Percentiles rank a stretch among this genome's conserved stretches.
Conservation (phyloP, 2,888 invertebrate genomes). For the Melinaea menophilus region DNA sequence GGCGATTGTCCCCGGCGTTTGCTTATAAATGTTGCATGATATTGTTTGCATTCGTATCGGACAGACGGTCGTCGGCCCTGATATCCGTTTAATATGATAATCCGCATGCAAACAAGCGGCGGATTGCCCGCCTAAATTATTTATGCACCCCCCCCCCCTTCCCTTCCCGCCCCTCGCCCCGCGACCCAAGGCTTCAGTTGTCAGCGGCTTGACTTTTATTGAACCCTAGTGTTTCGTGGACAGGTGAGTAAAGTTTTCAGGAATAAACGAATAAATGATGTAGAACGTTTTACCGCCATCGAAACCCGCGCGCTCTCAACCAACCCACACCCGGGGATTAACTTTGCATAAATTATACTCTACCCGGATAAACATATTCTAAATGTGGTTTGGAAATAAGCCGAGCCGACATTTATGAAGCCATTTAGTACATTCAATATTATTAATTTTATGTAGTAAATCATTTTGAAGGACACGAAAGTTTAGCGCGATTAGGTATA, state of each 20-base stretch:
- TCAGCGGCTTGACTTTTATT: constrained; percentile 60
- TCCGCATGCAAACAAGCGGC: constrained; percentile 74
- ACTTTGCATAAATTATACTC: constrained; percentile 28
- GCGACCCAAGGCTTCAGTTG: constrained; percentile 61
- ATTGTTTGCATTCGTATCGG: constrained; percentile 70
- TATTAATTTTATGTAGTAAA: too few species aligned
- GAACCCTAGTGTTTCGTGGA: constrained; percentile 51
- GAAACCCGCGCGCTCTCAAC: constrained; percentile 24
- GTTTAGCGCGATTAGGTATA: too few species aligned
- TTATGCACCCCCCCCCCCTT: constrained; percentile 67
- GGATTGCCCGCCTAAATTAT: constrained; percentile 74
- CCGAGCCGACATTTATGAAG: constrained; percentile 4
- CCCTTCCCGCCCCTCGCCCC: constrained; percentile 66
- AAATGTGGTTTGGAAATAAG: constrained; percentile 13
- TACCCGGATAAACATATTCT: constrained; percentile 20
- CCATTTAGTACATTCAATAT: too few species aligned
- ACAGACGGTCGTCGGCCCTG: constrained; percentile 57
- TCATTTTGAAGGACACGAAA: too few species aligned
- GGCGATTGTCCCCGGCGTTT: constrained; percentile 44
- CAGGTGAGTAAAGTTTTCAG: constrained; percentile 51
- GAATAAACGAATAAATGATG: constrained; percentile 50
- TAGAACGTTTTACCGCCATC: constrained; percentile 31
- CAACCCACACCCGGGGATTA: constrained; percentile 27
- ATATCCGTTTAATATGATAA: constrained; percentile 78
- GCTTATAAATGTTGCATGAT: constrained; percentile 69